Base-by-base conservation (phyloP, 2,888 invertebrate species). In the Smittia aterrima region DNA sequence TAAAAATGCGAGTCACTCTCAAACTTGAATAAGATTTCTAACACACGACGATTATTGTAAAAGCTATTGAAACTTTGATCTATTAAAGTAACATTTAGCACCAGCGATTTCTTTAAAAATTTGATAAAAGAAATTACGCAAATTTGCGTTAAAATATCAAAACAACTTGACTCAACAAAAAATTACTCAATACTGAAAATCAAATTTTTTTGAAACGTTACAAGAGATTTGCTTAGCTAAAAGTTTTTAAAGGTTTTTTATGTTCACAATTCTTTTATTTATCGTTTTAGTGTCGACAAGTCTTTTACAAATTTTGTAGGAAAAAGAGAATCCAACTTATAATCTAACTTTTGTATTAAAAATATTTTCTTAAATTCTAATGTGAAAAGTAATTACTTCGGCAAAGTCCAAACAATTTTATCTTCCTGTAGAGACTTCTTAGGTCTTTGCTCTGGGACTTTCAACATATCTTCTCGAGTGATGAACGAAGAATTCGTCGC, bases 391-490 rank as follows among this genome's bases (percentile, higher is more conserved):
- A 32, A 32, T 66, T n/a, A 66, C 18, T 66, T 32, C n/a, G 66
- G 32, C 66, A 66, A 25, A 27, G 32, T 66, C 66, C 66, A 66
- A 9, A 38, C 38, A 20, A 66, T 38, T 27, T 66, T 66, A 11
- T 66, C 66, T 20, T 66, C 66, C 9, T 22, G 53, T n/a, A 47
- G n/a, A 20, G 27, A 18, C 16, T 32, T 32, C 27, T 38, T 32
- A 24, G 13, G 24, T 6, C 6, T 62, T 24, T 7, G 20, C 7
- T 22, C 20, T 13, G 13, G 13, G 18, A 27, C 70, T 18, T 70
- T 70, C 24, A 70, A 16, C 72, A 72, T 72, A 4, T 72, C 72
- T 1, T 40, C 27, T 13, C 72, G 32, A 3, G 72, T 72, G 16
- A 72, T 72, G 27, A 72, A 72, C 7, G 25, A 47, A 16, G 27